Conservation (phyloP, 1,140 invertebrate genomes). For the Oryctes rhinoceros region DNA sequence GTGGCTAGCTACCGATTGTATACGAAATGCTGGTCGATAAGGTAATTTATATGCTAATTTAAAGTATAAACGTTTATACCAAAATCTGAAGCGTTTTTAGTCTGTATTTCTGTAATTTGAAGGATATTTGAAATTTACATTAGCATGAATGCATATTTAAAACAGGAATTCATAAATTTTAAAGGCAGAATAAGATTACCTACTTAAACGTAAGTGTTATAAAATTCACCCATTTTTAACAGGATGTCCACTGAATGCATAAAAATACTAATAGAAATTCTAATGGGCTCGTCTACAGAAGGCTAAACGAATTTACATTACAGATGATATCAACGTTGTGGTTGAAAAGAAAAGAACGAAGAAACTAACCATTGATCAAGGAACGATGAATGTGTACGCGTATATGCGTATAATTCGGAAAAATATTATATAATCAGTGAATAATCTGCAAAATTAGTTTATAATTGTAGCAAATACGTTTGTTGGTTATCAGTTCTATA, state of each 20-base stretch:
- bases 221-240: constrained; percentile 31
- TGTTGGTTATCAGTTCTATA: too few species aligned
- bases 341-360: not conserved
- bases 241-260: constrained; percentile 25
- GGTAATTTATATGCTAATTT: not conserved
- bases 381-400: not conserved
- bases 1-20: too few species aligned
- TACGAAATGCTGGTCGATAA: too few species aligned
- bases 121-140: not conserved
- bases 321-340: constrained; percentile 5
- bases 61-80: not conserved
- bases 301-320: constrained; percentile 17
- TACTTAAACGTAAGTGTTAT: not conserved
- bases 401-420: not conserved
- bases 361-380: not conserved
- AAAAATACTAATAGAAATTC: constrained; percentile 32
- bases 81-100: too few species aligned
- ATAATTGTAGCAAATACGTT: too few species aligned
- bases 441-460: too few species aligned
- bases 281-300: not conserved
- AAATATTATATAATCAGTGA: not conserved
- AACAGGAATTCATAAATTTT: constrained; percentile 29
- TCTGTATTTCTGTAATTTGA: not conserved
- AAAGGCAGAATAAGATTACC: constrained; percentile 23
- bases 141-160: constrained; percentile 27